phyloP scores from a whole-genome alignment of 2,113 vertebrate genomes.

The Scortum barcoo region DNA sequence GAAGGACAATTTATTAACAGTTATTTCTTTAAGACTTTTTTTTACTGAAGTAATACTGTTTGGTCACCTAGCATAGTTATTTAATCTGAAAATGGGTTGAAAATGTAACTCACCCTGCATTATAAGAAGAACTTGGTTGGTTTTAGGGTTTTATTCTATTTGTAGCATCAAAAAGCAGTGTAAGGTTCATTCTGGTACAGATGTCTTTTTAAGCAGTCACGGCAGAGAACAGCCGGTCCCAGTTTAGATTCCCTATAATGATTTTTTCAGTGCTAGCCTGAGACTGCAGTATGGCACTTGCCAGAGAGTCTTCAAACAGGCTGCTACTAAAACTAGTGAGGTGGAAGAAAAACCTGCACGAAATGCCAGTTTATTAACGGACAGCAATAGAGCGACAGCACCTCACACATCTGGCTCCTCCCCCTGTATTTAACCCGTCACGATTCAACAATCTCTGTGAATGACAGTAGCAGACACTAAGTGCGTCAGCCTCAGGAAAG shows the following conservation, averaged over 20 bases:
- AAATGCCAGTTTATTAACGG: conserved; percentile 21
- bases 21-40: neutral
- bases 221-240: conserved; percentile 31
- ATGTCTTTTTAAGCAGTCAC: conserved; percentile 32
- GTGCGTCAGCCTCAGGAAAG: conserved; percentile 11
- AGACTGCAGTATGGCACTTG: conserved; percentile 31
- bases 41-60: too few species aligned
- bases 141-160: neutral
- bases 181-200: conserved; percentile 9
- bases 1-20: neutral
- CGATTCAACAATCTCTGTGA: conserved; percentile 8
- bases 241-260: conserved; percentile 37
- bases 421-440: conserved; percentile 5
- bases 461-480: conserved; percentile 20
- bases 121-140: neutral
- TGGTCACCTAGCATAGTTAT: neutral
- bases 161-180: conserved; percentile 4
- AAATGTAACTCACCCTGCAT: neutral
- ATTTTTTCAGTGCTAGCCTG: conserved; percentile 42
- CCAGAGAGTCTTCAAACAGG: conserved; percentile 21
- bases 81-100: neutral
- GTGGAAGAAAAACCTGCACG: neutral
- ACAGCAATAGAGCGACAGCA: neutral
- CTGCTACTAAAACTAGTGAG: conserved; percentile 18
- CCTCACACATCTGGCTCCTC: conserved; percentile 4